Conservation (phyloP, 2,113 vertebrate species). For the Thinocorus orbignyianus region DNA sequence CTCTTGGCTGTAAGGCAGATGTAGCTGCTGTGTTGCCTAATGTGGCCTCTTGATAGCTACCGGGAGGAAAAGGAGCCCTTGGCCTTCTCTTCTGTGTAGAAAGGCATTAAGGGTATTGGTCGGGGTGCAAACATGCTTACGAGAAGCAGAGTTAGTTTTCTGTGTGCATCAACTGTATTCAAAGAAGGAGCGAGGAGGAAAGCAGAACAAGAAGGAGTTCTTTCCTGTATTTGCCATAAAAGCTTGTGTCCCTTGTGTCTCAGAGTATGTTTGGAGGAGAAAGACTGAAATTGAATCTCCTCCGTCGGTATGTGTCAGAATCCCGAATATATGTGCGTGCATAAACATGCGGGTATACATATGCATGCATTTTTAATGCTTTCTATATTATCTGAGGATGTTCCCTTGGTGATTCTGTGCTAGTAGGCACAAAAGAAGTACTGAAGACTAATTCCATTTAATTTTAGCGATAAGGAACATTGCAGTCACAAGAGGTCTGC, state of each 20-base stretch:
- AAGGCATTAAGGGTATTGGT: neutral
- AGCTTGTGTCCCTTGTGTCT: neutral
- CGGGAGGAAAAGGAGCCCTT: neutral
- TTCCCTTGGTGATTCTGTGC: neutral
- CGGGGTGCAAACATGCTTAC: neutral
- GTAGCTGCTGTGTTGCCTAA: neutral
- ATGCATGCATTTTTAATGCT: neutral
- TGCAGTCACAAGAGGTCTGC: conserved; percentile 1
- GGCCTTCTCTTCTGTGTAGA: neutral
- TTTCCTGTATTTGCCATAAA: neutral
- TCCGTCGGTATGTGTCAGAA: neutral
- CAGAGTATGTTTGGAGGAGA: neutral
- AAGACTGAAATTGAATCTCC: neutral
- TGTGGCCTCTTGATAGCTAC: neutral
- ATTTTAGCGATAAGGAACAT: conserved; percentile 13
- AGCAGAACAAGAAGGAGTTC: neutral
- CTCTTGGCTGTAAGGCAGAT: neutral
- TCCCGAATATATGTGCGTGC: neutral
- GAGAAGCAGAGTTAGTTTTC: neutral
- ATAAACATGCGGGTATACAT: neutral
- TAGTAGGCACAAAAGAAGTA: neutral
- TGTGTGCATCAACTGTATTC: neutral
- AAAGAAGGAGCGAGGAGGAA: neutral
- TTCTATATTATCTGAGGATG: neutral
- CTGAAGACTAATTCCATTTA: conserved; percentile 17